Percentiles rank a stretch among this genome's conserved stretches.
phyloP scores from a whole-genome alignment of 2,797 vertebrate species.

The Hippocampus kuda region DNA sequence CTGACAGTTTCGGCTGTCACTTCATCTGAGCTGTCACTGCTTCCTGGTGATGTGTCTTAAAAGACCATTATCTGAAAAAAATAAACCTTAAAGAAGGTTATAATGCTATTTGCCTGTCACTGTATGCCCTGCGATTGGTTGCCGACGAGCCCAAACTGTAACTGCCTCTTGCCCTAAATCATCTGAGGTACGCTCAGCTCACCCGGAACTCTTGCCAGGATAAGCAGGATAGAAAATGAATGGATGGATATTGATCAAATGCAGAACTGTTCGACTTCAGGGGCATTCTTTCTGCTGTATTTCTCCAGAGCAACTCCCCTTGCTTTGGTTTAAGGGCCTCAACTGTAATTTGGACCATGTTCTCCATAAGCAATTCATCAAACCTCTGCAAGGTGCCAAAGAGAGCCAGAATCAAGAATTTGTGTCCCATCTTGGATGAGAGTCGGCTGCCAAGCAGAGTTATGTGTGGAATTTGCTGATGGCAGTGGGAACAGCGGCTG shows the following conservation, averaged over 20 bases:
- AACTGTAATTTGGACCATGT: neutral
- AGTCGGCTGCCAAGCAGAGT: constrained; percentile 20
- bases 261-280: neutral
- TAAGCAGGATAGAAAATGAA: neutral
- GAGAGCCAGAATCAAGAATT: neutral
- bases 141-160: too few relatives aligned
- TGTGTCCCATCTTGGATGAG: constrained; percentile 5
- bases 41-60: too few relatives aligned
- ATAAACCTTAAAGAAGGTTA: too few relatives aligned
- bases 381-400: neutral
- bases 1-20: too few relatives aligned
- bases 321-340: neutral
- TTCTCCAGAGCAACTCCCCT: neutral
- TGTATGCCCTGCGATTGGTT: too few relatives aligned
- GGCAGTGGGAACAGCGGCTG: constrained; percentile 3
- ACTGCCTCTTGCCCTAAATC: too few relatives aligned
- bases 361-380: neutral
- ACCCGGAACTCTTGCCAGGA: neutral
- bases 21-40: too few relatives aligned
- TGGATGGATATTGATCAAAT: too few relatives aligned
- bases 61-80: too few relatives aligned
- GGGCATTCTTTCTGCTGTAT: neutral
- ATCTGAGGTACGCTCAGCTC: too few relatives aligned
- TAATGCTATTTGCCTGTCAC: too few relatives aligned
- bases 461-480: constrained; percentile 37